A percentile compares a stretch with the other conserved stretches of the same genome.
phyloP scores from a whole-genome alignment of 2,888 invertebrate species.

The Chymomyza amoena region DNA sequence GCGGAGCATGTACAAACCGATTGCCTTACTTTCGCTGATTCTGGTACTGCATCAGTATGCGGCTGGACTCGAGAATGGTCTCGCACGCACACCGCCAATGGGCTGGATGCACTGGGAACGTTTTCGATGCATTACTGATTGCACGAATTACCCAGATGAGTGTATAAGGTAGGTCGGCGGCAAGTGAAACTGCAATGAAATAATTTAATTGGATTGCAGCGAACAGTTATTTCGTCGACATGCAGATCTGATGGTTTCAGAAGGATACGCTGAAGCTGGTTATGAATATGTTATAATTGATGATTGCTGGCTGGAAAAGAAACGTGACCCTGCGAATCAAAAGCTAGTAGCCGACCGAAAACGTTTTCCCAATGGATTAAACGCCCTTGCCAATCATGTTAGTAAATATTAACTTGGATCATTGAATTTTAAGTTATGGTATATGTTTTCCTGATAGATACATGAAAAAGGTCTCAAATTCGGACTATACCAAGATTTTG shows the following conservation, averaged over 20 bases:
- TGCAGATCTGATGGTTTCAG: constrained; percentile 82
- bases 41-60: constrained; percentile 31
- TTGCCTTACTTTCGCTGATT: constrained; percentile 23
- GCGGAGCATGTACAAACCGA: constrained; percentile 32
- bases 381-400: constrained; percentile 86
- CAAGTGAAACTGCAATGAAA: constrained; percentile 6
- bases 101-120: constrained; percentile 85
- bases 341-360: constrained; percentile 83
- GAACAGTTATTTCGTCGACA: constrained; percentile 82
- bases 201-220: constrained; percentile 75
- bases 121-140: constrained; percentile 83
- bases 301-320: constrained; percentile 87
- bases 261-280: constrained; percentile 85
- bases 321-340: constrained; percentile 81
- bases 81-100: constrained; percentile 84
- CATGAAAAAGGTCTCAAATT: constrained; percentile 86
- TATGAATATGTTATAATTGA: constrained; percentile 87
- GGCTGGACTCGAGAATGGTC: constrained; percentile 81
- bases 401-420: constrained; percentile 52
- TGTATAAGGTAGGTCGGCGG: constrained; percentile 81
- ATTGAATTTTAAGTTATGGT: not conserved
- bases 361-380: constrained; percentile 87
- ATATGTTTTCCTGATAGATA: constrained; percentile 79
- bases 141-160: constrained; percentile 81
- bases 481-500: constrained; percentile 90